Base-by-base conservation (phyloP, 2,113 vertebrate species). In the Miniopterus natalensis region DNA sequence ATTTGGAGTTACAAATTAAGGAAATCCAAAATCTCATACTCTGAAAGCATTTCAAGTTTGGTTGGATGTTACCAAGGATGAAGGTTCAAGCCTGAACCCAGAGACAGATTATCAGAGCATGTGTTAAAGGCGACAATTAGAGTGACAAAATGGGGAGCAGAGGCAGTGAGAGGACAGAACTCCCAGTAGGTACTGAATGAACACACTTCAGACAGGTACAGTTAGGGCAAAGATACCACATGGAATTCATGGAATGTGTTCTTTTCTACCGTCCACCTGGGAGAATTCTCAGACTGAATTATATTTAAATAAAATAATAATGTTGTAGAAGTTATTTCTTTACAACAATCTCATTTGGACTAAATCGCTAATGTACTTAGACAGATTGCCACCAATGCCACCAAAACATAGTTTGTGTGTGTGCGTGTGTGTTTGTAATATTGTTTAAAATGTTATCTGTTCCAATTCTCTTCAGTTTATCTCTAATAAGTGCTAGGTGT, bases 361-460 rank as follows among this genome's bases (percentile, higher is more conserved):
- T 91, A 84, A 93, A 42, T 74, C 71, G 74, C 36, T 20, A 18
- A 1, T 40, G 2, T 40, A 61, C 23, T 86, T 78, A 65, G 25
- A 55, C 23, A 74, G 20, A 51, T 4, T 40, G 27, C 14, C 53
- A 68, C 42, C 40, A 59, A 14, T 5, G 17, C 8, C 74, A 88
- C 17, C 21, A 68, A 77, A 94, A 49, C 9, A 23, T 0, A 65
- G 14, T 40, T 47, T 77, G 47, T 10, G 6, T 49, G 36, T 36
- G 36, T 36, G 36, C 36, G 36, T 36, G 36, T 36, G 36, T 36
- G 73, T 21, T 49, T 55, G 40, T 14, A 88, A 10, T 18, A 49
- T 66, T 81, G 53, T 31, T 57, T 77, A 94, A 92, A 92, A 42
- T 36, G 29, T 66, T 68, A 53, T 74, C 75, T 70, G 65, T 51